phyloP scores from a whole-genome alignment of 2,113 vertebrate genomes.

The Trogon melanurus region DNA sequence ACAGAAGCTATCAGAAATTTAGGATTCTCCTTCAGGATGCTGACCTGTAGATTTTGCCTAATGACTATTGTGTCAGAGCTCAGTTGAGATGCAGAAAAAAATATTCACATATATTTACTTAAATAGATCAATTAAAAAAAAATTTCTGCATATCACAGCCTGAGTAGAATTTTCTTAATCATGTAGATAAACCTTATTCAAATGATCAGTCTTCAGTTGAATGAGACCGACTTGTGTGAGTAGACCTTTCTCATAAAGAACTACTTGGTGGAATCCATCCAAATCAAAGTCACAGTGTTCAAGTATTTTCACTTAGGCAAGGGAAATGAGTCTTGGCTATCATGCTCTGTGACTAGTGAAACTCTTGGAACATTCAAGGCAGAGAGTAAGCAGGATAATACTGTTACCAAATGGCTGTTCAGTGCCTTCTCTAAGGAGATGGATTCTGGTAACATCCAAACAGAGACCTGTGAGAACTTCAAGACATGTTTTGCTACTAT shows the following conservation, averaged over 20 bases:
- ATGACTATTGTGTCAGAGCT: background rate
- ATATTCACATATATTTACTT: background rate
- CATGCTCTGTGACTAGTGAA: background rate
- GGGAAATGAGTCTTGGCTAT: background rate
- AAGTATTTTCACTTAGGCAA: constrained; percentile 1
- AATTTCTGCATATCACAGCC: background rate
- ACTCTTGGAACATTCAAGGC: background rate
- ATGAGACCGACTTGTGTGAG: background rate
- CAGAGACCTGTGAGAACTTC: background rate
- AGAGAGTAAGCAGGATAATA: background rate
- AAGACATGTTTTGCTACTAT: background rate
- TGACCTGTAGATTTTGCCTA: background rate
- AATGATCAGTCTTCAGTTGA: background rate
- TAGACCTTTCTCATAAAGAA: background rate
- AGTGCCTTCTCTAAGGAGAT: background rate
- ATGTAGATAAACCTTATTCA: background rate
- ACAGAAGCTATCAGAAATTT: constrained; percentile 41
- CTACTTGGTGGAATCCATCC: background rate
- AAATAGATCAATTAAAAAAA: background rate
- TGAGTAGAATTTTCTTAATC: background rate
- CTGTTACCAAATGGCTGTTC: background rate
- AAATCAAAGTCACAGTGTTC: background rate
- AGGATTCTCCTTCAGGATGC: background rate
- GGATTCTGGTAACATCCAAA: background rate
- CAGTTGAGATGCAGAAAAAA: background rate